Evolutionary conservation across 2,797 vertebrate genomes (phyloP).

Genomic region (Falco naumanni): DNA sequence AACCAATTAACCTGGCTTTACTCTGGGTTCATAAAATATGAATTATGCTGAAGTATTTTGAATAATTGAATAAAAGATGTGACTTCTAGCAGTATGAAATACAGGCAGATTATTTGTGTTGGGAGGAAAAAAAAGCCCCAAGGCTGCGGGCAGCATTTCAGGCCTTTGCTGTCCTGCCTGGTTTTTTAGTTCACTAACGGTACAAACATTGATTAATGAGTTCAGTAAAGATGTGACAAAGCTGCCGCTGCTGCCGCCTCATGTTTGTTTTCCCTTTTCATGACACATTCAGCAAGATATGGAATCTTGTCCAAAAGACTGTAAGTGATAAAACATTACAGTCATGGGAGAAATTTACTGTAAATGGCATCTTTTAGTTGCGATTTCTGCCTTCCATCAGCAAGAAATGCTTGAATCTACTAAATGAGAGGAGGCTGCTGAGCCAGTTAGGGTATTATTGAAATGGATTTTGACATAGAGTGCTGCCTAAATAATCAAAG

Average conservation of each 20-base stretch:
- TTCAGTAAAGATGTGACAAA: conserved; percentile 33
- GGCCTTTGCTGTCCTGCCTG: not conserved
- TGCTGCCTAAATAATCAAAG: conserved; percentile 38
- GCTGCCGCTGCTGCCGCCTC: not conserved
- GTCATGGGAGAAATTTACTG: conserved; percentile 30
- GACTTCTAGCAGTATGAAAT: not conserved
- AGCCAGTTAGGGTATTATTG: conserved; percentile 4
- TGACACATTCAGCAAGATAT: conserved; percentile 18
- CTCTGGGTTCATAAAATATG: not conserved
- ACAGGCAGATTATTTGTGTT: not conserved
- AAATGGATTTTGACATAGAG: conserved; percentile 39
- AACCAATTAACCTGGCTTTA: conserved; percentile 41
- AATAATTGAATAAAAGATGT: conserved; percentile 42
- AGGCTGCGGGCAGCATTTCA: not conserved
- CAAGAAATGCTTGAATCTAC: conserved; percentile 28
- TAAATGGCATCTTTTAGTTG: conserved; percentile 31
- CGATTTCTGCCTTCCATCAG: conserved; percentile 44
- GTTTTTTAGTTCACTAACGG: not conserved
- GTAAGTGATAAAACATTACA: conserved; percentile 41
- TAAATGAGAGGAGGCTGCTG: conserved; percentile 28
- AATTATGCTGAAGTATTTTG: conserved; percentile 32
- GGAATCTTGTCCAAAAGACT: conserved; percentile 38
- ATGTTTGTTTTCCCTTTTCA: conserved; percentile 43
- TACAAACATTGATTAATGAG: conserved; percentile 44
- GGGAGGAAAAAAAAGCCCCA: not conserved